Evolutionary conservation across 2,888 invertebrate genomes (phyloP).

Genomic region (Tillus elongatus): DNA sequence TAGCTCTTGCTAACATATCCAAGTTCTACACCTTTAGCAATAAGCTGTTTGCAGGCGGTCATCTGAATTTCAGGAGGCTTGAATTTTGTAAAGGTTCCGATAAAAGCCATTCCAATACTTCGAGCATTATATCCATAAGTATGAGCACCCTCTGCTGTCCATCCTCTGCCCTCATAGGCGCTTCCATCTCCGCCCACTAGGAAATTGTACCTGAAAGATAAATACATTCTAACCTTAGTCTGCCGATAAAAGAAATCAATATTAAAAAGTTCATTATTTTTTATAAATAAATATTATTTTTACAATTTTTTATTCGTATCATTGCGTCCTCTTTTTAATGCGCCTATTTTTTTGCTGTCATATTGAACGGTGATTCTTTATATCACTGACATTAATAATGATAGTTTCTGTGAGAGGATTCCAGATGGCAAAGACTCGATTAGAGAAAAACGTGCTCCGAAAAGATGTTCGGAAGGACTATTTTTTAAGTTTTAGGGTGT

Average conservation of each 20-base stretch:
- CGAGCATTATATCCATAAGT: constrained; percentile 55
- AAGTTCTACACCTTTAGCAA: constrained; percentile 51
- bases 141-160: constrained; percentile 65
- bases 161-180: constrained; percentile 65
- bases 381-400: too few relatives aligned
- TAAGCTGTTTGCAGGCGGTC: constrained; percentile 52
- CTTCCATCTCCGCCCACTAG: constrained; percentile 70
- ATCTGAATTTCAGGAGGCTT: constrained; percentile 48
- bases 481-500: too few relatives aligned
- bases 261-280: not conserved
- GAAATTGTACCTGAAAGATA: constrained; percentile 69
- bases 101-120: constrained; percentile 63
- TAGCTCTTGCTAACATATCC: constrained; percentile 56
- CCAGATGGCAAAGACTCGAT: too few relatives aligned
- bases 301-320: too few relatives aligned
- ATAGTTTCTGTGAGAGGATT: too few relatives aligned
- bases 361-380: too few relatives aligned
- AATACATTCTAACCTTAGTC: too few relatives aligned
- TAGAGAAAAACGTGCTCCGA: too few relatives aligned
- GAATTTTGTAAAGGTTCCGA: constrained; percentile 57
- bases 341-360: too few relatives aligned
- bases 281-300: too few relatives aligned
- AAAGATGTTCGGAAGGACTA: too few relatives aligned
- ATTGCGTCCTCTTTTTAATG: too few relatives aligned
- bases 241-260: constrained; percentile 3